These are phyloP conservation scores for Sminthurides aquaticus DNA, from an alignment of 2,888 invertebrate species.

Conservation along the genomic window DNA sequence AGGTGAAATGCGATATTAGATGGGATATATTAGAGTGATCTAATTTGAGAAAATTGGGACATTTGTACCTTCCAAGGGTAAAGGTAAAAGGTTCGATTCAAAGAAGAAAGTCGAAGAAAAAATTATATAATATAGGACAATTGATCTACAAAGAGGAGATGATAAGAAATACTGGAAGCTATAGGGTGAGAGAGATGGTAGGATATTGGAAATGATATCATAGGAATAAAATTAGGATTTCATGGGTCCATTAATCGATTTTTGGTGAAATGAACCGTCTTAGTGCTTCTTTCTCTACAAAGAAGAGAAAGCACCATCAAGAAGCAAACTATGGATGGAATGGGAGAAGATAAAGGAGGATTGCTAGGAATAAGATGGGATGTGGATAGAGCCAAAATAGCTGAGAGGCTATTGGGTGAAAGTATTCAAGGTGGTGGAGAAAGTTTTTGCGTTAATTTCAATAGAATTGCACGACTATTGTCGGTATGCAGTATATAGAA, in stretches of 20 bases:
- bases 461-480: neutral
- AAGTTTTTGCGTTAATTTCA: neutral
- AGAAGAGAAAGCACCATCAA: neutral
- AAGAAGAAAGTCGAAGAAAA: neutral
- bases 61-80: neutral
- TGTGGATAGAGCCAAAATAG: no score
- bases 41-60: neutral
- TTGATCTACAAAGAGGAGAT: no score
- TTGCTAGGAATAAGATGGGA: no score
- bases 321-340: no score
- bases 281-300: neutral
- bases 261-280: neutral
- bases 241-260: constrained; percentile 6
- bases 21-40: neutral
- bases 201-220: constrained; percentile 1
- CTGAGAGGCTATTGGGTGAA: neutral
- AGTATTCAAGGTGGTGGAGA: neutral
- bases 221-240: constrained; percentile 7
- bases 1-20: neutral
- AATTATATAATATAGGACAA: no score
- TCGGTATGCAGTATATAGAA: neutral
- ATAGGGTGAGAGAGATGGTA: neutral
- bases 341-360: no score
- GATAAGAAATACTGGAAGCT: neutral
- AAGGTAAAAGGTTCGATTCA: neutral